Conservation (phyloP, 2,797 vertebrate species). For the Crenuchus spilurus region DNA sequence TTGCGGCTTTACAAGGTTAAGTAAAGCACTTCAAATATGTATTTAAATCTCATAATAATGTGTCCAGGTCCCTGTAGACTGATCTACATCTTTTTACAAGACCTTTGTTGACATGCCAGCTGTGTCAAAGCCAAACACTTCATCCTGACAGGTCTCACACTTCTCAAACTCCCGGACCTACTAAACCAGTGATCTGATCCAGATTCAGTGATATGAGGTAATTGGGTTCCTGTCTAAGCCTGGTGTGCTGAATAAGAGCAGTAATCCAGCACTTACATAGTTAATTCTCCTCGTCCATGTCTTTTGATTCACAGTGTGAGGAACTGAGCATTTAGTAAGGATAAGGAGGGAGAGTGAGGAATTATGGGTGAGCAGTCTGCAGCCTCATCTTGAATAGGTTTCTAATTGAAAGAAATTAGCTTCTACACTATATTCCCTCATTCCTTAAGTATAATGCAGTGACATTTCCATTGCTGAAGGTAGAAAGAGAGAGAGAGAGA, state of each 20-base stretch:
- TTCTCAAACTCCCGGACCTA: too few relatives aligned
- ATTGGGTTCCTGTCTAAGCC: background rate
- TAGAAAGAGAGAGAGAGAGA: constrained; percentile 54
- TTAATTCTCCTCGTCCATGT: constrained; percentile 23
- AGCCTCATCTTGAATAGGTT: constrained; percentile 59
- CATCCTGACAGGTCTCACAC: too few relatives aligned
- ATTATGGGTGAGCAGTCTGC: background rate
- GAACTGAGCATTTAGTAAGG: constrained; percentile 37
- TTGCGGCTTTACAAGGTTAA: too few relatives aligned
- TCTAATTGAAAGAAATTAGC: constrained; percentile 76
- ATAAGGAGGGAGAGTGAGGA: background rate
- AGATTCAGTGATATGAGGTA: constrained; percentile 17
- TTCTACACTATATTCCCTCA: constrained; percentile 55
- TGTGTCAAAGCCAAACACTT: too few relatives aligned
- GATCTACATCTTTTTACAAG: too few relatives aligned
- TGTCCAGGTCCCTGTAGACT: too few relatives aligned
- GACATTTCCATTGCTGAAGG: constrained; percentile 59
- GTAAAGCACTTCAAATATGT: too few relatives aligned
- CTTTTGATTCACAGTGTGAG: constrained; percentile 33
- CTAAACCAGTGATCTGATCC: constrained; percentile 5
- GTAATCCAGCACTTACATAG: constrained; percentile 12
- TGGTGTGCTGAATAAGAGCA: constrained; percentile 8
- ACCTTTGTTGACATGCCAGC: too few relatives aligned
- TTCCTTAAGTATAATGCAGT: constrained; percentile 68
- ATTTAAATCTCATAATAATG: too few relatives aligned